These are phyloP conservation scores for Athene cunicularia DNA, from an alignment of 2,113 vertebrate genomes.

Conservation along the genomic window DNA sequence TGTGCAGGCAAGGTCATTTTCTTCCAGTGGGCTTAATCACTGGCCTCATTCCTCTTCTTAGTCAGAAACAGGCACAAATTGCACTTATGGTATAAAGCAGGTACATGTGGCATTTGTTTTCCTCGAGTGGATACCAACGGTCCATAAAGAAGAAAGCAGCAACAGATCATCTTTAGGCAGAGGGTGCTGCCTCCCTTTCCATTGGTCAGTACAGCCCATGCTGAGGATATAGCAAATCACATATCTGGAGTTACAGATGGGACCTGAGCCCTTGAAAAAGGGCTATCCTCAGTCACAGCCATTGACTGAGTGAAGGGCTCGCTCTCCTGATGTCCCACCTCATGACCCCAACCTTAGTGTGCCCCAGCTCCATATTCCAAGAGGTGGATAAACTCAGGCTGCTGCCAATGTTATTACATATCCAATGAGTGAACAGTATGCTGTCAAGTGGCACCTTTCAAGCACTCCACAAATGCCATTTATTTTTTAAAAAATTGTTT, in stretches of 20 bases:
- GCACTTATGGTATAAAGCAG: not conserved
- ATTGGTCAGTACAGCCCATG: fast-evolving
- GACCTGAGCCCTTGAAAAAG: not conserved
- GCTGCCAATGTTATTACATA: not conserved
- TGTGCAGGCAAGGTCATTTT: not conserved
- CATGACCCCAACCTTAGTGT: fast-evolving
- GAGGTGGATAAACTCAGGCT: not conserved
- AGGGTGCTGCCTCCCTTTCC: not conserved
- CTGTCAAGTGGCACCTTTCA: not conserved
- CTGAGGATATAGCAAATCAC: not conserved
- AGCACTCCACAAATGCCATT: not conserved
- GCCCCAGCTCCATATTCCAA: not conserved
- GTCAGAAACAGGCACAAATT: not conserved
- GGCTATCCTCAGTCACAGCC: not conserved
- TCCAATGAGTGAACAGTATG: not conserved
- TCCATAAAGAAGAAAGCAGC: not conserved
- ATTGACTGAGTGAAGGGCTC: not conserved
- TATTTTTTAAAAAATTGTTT: slow-evolving; percentile 39
- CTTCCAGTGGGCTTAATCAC: not conserved
- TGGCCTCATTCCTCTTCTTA: not conserved
- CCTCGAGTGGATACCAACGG: not conserved
- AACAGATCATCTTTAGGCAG: not conserved
- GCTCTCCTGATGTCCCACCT: not conserved
- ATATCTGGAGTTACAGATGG: not conserved
- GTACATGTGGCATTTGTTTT: not conserved